Evolutionary conservation across 2,888 invertebrate species (phyloP), one percentile per base, ranked within the genome.

Genomic region (Asteroscopus sphinx): DNA sequence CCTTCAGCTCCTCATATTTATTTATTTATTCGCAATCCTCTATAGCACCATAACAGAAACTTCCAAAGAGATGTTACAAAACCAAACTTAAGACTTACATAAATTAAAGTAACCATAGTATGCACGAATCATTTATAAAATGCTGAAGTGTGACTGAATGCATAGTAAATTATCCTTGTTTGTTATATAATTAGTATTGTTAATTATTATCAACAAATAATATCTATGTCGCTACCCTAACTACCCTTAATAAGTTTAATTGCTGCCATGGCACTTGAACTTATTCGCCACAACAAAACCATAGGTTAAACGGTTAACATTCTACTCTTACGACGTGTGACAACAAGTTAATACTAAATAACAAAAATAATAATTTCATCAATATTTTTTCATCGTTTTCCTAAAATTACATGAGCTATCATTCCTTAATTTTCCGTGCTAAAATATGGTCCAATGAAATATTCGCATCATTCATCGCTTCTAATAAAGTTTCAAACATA

Each of bases 301-400:
- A 9, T 41, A 42, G 70, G 53, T 64, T 58, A 59, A 59, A 51
- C 39, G 64, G 63, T 67, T 70, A 72, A 64, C 64, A 17, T 55
- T 15, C 36, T n/a, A n/a, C n/a, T n/a, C n/a, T n/a, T n/a, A n/a
- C n/a, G n/a, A n/a, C n/a, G n/a, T n/a, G n/a, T 40, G 42, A 61
- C 52, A 42, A 54, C 53, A 26, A n/a, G n/a, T n/a, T n/a, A n/a
- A n/a, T n/a, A n/a, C n/a, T n/a, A n/a, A n/a, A n/a, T n/a, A n/a
- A n/a, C n/a, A n/a, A n/a, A n/a, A n/a, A n/a, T n/a, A n/a, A n/a
- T n/a, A n/a, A n/a, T n/a, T 39, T 21, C 6, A 21, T 4, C 21
- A 21, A 21, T 21, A 2, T 6, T 21, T 21, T 21, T 21, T 21
- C 1, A 21, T 21, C 4, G 21, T 4, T 21, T 1, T 4, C 12